Percentiles rank a stretch among this genome's conserved stretches.
These are phyloP conservation scores for Zeus faber DNA, from an alignment of 2,113 vertebrate genomes.

Conservation along the genomic window DNA sequence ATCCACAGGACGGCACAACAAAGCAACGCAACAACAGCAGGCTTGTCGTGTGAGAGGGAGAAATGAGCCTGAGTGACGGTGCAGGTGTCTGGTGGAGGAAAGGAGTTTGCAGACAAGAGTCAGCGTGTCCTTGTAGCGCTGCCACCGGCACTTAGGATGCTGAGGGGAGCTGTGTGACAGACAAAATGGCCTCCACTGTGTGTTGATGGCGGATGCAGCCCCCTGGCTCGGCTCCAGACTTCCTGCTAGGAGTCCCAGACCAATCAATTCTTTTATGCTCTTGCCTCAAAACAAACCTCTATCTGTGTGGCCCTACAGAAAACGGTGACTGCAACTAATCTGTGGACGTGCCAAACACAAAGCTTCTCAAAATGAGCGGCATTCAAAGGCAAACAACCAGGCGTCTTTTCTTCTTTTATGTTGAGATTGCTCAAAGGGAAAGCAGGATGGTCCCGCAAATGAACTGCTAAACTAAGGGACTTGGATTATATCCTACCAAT, in stretches of 20 bases:
- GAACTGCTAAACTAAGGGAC: conserved; percentile 11
- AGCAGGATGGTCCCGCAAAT: no score
- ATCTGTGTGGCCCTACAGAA: conserved; percentile 57
- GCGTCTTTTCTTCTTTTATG: no score
- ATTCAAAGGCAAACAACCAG: conserved; percentile 5
- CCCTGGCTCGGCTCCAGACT: conserved; percentile 63
- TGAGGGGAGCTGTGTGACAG: conserved; percentile 38
- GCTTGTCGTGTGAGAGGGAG: no score
- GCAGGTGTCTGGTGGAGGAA: conserved; percentile 37
- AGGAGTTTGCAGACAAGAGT: conserved; percentile 38
- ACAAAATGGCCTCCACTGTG: conserved; percentile 61
- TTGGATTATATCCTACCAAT: background rate
- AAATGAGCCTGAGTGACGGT: conserved; percentile 63
- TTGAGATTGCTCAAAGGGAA: conserved; percentile 12
- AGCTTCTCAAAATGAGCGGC: conserved; percentile 40
- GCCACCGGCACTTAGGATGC: conserved; percentile 50
- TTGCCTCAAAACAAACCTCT: conserved; percentile 56
- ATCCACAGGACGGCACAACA: no score
- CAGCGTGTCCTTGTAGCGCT: conserved; percentile 41
- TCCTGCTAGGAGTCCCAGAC: conserved; percentile 65
- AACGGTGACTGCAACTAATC: conserved; percentile 49
- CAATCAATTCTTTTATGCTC: conserved; percentile 67
- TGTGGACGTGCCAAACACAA: conserved; percentile 32
- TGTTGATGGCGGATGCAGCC: conserved; percentile 46
- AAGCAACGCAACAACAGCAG: no score